Conservation (phyloP, 2,113 vertebrate genomes). For the Heptranchias perlo region DNA sequence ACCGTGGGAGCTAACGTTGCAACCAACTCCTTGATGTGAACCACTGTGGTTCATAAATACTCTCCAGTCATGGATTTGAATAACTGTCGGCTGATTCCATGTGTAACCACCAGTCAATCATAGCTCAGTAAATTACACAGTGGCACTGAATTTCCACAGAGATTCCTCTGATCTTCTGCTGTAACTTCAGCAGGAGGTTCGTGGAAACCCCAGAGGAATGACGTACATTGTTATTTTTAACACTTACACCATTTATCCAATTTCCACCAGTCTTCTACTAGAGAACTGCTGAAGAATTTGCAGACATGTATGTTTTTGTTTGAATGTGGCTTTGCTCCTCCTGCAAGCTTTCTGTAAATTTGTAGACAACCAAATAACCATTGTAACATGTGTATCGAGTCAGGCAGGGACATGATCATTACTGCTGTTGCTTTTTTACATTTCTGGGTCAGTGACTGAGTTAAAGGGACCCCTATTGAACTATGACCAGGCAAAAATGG, state of each 20-base stretch:
- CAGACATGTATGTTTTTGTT: not conserved
- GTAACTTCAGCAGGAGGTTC: not conserved
- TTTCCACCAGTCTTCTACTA: not conserved
- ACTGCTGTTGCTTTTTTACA: too few relatives aligned
- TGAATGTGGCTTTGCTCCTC: not conserved
- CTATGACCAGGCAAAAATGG: not conserved
- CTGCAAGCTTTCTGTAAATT: not conserved
- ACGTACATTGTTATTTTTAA: not conserved
- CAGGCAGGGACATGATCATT: too few relatives aligned
- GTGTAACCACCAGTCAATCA: not conserved
- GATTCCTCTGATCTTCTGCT: not conserved
- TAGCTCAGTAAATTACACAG: not conserved
- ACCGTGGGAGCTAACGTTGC: not conserved
- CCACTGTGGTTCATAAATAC: not conserved
- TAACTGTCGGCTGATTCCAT: not conserved
- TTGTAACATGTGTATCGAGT: too few relatives aligned
- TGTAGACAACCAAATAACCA: too few relatives aligned
- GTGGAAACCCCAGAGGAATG: not conserved
- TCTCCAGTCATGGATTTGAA: not conserved
- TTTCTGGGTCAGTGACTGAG: too few relatives aligned
- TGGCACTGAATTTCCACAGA: not conserved
- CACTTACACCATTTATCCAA: not conserved
- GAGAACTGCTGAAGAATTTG: not conserved
- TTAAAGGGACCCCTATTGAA: too few relatives aligned
- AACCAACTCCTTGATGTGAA: not conserved